A percentile compares a stretch with the other conserved stretches of the same genome.
These are phyloP conservation scores for Physella acuta DNA, from an alignment of 1,140 invertebrate species.

Conservation along the genomic window DNA sequence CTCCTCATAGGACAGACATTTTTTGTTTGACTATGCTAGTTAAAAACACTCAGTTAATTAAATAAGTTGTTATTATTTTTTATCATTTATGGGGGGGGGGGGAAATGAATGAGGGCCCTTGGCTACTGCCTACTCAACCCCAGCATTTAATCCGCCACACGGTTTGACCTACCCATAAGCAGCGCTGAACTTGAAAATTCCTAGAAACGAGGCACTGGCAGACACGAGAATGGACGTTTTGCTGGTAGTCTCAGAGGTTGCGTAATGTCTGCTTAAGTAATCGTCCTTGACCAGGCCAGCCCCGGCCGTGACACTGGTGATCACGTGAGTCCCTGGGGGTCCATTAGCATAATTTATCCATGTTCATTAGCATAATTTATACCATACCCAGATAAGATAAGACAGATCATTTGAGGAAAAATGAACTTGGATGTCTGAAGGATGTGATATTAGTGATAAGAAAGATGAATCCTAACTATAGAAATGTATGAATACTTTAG, in stretches of 20 bases:
- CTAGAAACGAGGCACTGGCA: conserved; percentile 32
- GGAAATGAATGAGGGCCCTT: too few relatives aligned
- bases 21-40: too few relatives aligned
- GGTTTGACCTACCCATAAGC: conserved; percentile 6
- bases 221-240: conserved; percentile 23
- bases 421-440: conserved; percentile 36
- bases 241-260: background rate
- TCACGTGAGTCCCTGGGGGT: conserved; percentile 43
- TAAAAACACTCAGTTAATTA: too few relatives aligned
- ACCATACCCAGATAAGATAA: conserved; percentile 32
- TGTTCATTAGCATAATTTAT: background rate
- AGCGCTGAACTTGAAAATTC: conserved; percentile 13
- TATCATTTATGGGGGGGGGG: too few relatives aligned
- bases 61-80: too few relatives aligned
- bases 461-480: too few relatives aligned
- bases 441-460: too few relatives aligned
- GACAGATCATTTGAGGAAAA: conserved; percentile 37
- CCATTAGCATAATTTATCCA: too few relatives aligned
- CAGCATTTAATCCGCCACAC: too few relatives aligned
- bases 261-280: conserved; percentile 23
- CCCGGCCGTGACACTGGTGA: conserved; percentile 38
- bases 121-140: too few relatives aligned
- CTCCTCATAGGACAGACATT: too few relatives aligned
- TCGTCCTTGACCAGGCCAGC: conserved; percentile 36
- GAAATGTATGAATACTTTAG: too few relatives aligned